A percentile compares a stretch with the other conserved stretches of the same genome.
Conservation (phyloP, 2,888 invertebrate species). For the Achlya flavicornis region DNA sequence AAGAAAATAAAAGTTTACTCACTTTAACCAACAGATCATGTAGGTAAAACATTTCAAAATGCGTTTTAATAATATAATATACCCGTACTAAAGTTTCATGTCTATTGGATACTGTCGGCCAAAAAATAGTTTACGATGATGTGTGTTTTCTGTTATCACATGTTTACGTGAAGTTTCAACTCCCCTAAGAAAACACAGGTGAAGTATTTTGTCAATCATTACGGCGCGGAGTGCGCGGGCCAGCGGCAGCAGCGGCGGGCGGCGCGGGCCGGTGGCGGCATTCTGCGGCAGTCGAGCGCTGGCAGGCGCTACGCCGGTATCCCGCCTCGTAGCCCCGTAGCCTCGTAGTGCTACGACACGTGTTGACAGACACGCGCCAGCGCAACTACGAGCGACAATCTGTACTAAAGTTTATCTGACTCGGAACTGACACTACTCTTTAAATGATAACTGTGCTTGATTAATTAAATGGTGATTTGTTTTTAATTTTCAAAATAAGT, state of each 20-base stretch:
- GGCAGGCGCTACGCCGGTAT: conserved; percentile 45
- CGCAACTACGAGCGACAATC: conserved; percentile 32
- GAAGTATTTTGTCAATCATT: conserved; percentile 79
- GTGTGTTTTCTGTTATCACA: conserved; percentile 26
- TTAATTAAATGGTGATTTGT: background rate
- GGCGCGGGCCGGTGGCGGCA: conserved; percentile 37
- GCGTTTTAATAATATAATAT: background rate
- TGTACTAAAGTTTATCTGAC: background rate
- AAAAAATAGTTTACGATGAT: conserved; percentile 9
- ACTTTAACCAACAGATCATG: background rate
- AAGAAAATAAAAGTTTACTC: background rate
- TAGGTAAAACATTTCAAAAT: background rate
- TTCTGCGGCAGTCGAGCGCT: conserved; percentile 54
- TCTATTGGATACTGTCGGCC: background rate
- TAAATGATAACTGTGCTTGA: background rate
- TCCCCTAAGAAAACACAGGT: conserved; percentile 69
- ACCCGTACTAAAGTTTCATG: background rate
- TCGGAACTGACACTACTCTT: background rate
- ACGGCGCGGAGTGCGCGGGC: conserved; percentile 56
- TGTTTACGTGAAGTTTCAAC: conserved; percentile 50
- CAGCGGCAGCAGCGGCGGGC: conserved; percentile 35
- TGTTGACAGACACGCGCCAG: conserved; percentile 34
- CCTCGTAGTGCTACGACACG: conserved; percentile 41
- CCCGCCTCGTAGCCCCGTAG: conserved; percentile 45
- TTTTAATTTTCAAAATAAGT: background rate